Conservation (phyloP, 1,140 invertebrate species). For the Episyrphus balteatus region DNA sequence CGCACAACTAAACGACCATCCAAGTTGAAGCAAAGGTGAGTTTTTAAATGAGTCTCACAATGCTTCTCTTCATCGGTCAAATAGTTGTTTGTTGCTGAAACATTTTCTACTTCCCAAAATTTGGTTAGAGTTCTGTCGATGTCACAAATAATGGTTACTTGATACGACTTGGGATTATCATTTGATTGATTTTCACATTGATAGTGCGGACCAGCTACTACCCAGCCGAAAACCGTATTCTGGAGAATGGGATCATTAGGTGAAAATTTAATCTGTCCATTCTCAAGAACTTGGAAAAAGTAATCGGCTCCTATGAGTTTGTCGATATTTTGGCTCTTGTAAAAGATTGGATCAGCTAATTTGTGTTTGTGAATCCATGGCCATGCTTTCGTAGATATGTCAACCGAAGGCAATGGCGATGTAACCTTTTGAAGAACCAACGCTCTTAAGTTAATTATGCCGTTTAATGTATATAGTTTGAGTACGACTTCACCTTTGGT, state of each 20-base stretch:
- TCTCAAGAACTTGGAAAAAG: neutral
- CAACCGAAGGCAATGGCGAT: too few species aligned
- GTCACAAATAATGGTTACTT: neutral
- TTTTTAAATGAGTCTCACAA: neutral
- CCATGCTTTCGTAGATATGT: too few species aligned
- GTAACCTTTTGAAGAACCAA: too few species aligned
- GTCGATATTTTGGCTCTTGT: too few species aligned
- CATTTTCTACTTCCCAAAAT: conserved; percentile 2
- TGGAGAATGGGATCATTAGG: neutral
- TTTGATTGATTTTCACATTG: neutral
- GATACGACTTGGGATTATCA: neutral
- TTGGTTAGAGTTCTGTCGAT: neutral
- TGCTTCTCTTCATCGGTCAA: neutral
- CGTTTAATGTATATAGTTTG: too few species aligned
- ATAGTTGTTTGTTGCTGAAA: neutral
- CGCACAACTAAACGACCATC: conserved; percentile 1
- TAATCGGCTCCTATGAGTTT: too few species aligned
- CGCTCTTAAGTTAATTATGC: too few species aligned
- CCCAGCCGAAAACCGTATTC: neutral
- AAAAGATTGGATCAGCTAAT: too few species aligned
- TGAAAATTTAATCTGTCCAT: conserved; percentile 1
- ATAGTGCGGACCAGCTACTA: neutral
- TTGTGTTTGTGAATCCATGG: too few species aligned
- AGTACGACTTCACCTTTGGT: too few species aligned
- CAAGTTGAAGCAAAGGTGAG: neutral